These are phyloP conservation scores for Mobula birostris DNA, from an alignment of 2,113 vertebrate species.

Conservation along the genomic window DNA sequence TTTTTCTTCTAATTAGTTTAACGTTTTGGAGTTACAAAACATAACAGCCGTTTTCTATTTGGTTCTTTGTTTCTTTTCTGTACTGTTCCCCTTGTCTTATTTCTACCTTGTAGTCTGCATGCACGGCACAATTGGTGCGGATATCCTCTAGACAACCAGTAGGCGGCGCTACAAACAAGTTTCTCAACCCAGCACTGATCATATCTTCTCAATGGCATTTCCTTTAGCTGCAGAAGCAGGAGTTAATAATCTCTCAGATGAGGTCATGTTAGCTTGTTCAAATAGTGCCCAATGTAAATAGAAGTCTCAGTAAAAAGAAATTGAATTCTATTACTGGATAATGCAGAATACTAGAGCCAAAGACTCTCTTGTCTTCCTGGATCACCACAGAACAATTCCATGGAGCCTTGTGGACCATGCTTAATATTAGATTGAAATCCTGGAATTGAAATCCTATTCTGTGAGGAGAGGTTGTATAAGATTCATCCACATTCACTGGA, in stretches of 20 bases:
- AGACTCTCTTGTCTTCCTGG: not conserved
- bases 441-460: too few species aligned
- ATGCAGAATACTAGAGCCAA: not conserved
- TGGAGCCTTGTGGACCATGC: not conserved
- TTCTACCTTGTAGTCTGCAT: not conserved
- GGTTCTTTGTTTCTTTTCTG: too few species aligned
- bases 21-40: too few species aligned
- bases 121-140: not conserved
- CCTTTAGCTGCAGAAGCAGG: too few species aligned
- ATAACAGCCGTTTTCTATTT: too few species aligned
- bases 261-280: not conserved
- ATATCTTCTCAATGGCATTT: not conserved
- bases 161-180: not conserved
- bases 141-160: not conserved
- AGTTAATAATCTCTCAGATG: not conserved
- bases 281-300: not conserved
- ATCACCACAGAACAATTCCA: not conserved
- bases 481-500: too few species aligned
- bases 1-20: too few species aligned
- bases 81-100: not conserved
- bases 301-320: not conserved
- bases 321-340: not conserved
- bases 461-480: too few species aligned
- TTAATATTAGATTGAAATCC: not conserved
- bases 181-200: not conserved